A percentile compares a stretch with the other conserved stretches of the same genome.
phyloP scores from a whole-genome alignment of 2,888 invertebrate species.

The Andrena marginata region DNA sequence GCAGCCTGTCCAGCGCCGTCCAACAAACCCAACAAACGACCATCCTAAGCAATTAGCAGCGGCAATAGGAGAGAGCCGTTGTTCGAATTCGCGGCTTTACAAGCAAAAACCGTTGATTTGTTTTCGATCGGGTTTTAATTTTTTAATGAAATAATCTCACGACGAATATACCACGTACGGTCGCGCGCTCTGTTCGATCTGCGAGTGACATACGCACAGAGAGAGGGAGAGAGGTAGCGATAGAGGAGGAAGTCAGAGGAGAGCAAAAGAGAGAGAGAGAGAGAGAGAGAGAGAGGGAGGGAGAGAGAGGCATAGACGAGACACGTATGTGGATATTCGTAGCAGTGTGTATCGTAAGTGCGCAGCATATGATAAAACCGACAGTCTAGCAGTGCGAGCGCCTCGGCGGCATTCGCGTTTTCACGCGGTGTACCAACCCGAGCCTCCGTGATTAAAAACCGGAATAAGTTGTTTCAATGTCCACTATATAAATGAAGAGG shows the following conservation, averaged over 20 bases:
- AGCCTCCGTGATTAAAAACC: slow-evolving; percentile 85
- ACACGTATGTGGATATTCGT: slow-evolving; percentile 81
- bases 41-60: slow-evolving; percentile 68
- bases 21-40: slow-evolving; percentile 10
- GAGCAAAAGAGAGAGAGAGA: background rate
- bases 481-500: slow-evolving; percentile 84
- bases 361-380: slow-evolving; percentile 85
- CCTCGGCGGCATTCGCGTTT: slow-evolving; percentile 83
- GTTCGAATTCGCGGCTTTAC: slow-evolving; percentile 80
- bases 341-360: slow-evolving; percentile 83
- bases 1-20: slow-evolving; percentile 15
- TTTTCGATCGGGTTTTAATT: slow-evolving; percentile 85
- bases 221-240: slow-evolving; percentile 11
- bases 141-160: slow-evolving; percentile 86
- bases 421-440: slow-evolving; percentile 82
- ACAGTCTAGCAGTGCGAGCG: slow-evolving; percentile 85
- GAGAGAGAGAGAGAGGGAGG: background rate
- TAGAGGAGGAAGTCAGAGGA: background rate
- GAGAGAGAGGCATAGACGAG: slow-evolving; percentile 25
- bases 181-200: slow-evolving; percentile 54
- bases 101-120: slow-evolving; percentile 82
- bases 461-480: slow-evolving; percentile 85
- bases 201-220: background rate
- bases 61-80: slow-evolving; percentile 74
- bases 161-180: slow-evolving; percentile 78